phyloP scores from a whole-genome alignment of 2,888 invertebrate genomes.

The Caenorhabditis panamensis region DNA sequence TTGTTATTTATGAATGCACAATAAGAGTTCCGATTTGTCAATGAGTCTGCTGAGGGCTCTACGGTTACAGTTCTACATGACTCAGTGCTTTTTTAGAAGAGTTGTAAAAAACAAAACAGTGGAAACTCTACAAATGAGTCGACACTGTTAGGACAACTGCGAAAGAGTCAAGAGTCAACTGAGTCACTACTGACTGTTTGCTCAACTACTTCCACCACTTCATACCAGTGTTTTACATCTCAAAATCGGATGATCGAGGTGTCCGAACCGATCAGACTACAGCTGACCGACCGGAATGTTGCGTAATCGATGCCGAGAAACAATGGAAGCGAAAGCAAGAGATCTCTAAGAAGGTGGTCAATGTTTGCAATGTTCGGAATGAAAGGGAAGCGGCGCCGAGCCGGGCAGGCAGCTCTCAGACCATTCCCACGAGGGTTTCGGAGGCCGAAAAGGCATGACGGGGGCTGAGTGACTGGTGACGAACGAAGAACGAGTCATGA shows the following conservation, averaged over 20 bases:
- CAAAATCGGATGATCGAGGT: slow-evolving; percentile 7
- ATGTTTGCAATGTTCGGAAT: slow-evolving; percentile 58
- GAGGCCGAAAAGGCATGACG: background rate
- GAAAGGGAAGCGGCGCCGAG: slow-evolving; percentile 3
- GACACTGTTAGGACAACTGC: slow-evolving; percentile 27
- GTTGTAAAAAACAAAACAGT: too few relatives aligned
- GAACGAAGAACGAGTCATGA: slow-evolving; percentile 43
- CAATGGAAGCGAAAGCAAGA: slow-evolving; percentile 11
- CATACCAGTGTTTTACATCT: background rate
- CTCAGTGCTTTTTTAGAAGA: too few relatives aligned
- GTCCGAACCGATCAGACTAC: slow-evolving; percentile 9
- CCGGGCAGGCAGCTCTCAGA: slow-evolving; percentile 30
- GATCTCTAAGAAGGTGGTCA: slow-evolving; percentile 20
- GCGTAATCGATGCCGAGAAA: slow-evolving; percentile 45
- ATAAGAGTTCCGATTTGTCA: too few relatives aligned
- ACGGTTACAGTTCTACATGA: too few relatives aligned
- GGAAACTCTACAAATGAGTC: background rate
- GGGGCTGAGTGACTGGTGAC: slow-evolving; percentile 42
- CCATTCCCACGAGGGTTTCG: slow-evolving; percentile 55
- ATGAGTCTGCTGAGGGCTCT: too few relatives aligned
- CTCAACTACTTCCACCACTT: slow-evolving; percentile 20
- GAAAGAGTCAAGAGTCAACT: slow-evolving; percentile 9
- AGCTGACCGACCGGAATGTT: slow-evolving; percentile 33
- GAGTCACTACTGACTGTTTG: slow-evolving; percentile 45
- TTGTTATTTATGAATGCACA: too few relatives aligned